Percentiles rank a stretch among this genome's conserved stretches.
phyloP scores from a whole-genome alignment of 2,888 invertebrate species.

The Drosophila putrida region DNA sequence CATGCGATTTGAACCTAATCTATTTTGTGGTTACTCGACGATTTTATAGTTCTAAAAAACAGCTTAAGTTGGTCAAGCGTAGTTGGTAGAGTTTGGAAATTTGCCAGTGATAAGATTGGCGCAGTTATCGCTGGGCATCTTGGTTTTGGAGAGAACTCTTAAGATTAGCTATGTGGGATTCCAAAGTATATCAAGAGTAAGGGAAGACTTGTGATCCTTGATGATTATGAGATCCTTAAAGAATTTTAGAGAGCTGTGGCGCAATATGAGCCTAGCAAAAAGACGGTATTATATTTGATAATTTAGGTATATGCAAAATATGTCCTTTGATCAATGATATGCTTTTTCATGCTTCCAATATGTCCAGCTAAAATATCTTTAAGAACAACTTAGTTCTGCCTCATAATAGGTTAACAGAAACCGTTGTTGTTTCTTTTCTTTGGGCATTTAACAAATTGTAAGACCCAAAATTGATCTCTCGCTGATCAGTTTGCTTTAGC shows the following conservation, averaged over 20 bases:
- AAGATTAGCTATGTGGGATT: background rate
- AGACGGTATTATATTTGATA: no score
- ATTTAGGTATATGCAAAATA: no score
- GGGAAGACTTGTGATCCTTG: background rate
- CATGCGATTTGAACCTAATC: constrained; percentile 57
- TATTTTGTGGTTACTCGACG: constrained; percentile 24
- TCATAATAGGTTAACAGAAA: constrained; percentile 31
- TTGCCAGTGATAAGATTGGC: constrained; percentile 7
- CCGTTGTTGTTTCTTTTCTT: constrained; percentile 12
- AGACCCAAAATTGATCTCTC: constrained; percentile 24
- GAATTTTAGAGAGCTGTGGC: no score
- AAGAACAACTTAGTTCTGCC: constrained; percentile 32
- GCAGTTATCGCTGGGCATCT: background rate
- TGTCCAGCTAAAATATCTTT: no score
- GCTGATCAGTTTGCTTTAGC: constrained; percentile 23
- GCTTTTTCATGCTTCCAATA: no score
- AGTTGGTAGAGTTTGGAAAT: background rate
- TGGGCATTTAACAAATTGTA: constrained; percentile 8
- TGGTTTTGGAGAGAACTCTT: background rate
- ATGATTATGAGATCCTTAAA: no score
- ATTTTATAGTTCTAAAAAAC: constrained; percentile 18
- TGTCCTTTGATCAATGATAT: no score
- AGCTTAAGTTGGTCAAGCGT: constrained; percentile 43
- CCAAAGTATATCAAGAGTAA: background rate
- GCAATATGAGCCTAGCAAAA: no score